phyloP scores from a whole-genome alignment of 2,113 vertebrate genomes.

The Piaya cayana region DNA sequence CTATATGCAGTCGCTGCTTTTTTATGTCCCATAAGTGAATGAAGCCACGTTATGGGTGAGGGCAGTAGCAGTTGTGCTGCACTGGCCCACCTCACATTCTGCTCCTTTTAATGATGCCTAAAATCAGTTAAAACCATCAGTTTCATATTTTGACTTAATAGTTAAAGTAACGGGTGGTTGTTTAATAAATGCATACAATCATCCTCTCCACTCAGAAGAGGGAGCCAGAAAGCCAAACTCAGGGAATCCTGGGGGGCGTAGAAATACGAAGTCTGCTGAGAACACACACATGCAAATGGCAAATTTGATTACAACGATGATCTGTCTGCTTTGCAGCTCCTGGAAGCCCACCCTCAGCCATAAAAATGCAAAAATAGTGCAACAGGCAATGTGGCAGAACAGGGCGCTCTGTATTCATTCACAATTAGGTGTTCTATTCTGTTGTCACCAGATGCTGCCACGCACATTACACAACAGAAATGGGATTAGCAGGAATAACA shows the following conservation, averaged over 20 bases:
- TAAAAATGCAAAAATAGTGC: slow-evolving; percentile 71
- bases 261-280: slow-evolving; percentile 15
- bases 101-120: neutral
- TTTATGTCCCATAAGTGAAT: neutral
- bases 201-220: slow-evolving; percentile 21
- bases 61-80: neutral
- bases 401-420: slow-evolving; percentile 66
- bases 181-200: neutral
- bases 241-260: neutral
- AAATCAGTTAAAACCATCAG: neutral
- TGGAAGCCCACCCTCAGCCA: slow-evolving; percentile 63
- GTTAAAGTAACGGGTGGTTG: neutral
- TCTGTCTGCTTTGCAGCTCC: slow-evolving; percentile 60
- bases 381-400: slow-evolving; percentile 67
- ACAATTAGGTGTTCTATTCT: slow-evolving; percentile 74
- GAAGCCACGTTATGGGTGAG: neutral
- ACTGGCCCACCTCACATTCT: neutral
- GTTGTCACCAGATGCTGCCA: slow-evolving; percentile 72
- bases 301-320: slow-evolving; percentile 69
- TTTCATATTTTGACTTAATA: neutral
- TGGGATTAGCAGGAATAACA: slow-evolving; percentile 72
- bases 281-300: slow-evolving; percentile 67
- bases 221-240: slow-evolving; percentile 22
- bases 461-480: slow-evolving; percentile 72
- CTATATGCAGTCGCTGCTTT: neutral